These are phyloP conservation scores for Listrodromus nycthemerus DNA, from an alignment of 2,888 invertebrate genomes.

Conservation along the genomic window DNA sequence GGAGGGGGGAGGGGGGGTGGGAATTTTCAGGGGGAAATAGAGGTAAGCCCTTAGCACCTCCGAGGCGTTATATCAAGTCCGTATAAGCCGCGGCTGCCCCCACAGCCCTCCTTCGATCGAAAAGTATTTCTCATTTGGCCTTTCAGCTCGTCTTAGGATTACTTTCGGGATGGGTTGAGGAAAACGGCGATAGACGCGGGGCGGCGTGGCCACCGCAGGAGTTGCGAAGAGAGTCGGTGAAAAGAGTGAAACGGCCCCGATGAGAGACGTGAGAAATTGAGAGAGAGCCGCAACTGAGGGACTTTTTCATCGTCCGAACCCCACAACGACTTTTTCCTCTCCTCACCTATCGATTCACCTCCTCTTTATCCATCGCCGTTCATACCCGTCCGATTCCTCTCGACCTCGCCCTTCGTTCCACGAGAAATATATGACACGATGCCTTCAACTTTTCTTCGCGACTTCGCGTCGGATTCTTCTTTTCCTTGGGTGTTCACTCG, in stretches of 20 bases:
- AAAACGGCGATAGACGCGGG: conserved; percentile 57
- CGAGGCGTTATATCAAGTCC: conserved; percentile 77
- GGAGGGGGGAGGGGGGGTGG: conserved; percentile 41
- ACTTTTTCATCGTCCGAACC: conserved; percentile 51
- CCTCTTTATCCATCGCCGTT: conserved; percentile 68
- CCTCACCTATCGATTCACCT: conserved; percentile 53
- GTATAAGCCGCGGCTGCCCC: conserved; percentile 66
- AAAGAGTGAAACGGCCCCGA: conserved; percentile 67
- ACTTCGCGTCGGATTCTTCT: conserved; percentile 27
- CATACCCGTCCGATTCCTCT: conserved; percentile 42
- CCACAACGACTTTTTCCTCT: conserved; percentile 46
- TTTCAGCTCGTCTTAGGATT: conserved; percentile 81
- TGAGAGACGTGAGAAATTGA: conserved; percentile 15
- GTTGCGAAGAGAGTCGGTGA: conserved; percentile 57
- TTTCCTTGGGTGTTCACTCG: background rate
- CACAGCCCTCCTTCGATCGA: conserved; percentile 73
- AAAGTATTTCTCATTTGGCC: conserved; percentile 83
- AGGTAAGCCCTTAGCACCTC: conserved; percentile 59
- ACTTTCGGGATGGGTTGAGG: conserved; percentile 59
- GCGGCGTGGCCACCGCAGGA: conserved; percentile 67
- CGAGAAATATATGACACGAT: conserved; percentile 55
- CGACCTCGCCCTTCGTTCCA: conserved; percentile 50
- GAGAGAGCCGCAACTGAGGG: conserved; percentile 35
- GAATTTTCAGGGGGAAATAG: conserved; percentile 43
- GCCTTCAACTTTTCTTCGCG: conserved; percentile 43